phyloP scores from a whole-genome alignment of 1,140 invertebrate genomes.

The Cydia fagiglandana region DNA sequence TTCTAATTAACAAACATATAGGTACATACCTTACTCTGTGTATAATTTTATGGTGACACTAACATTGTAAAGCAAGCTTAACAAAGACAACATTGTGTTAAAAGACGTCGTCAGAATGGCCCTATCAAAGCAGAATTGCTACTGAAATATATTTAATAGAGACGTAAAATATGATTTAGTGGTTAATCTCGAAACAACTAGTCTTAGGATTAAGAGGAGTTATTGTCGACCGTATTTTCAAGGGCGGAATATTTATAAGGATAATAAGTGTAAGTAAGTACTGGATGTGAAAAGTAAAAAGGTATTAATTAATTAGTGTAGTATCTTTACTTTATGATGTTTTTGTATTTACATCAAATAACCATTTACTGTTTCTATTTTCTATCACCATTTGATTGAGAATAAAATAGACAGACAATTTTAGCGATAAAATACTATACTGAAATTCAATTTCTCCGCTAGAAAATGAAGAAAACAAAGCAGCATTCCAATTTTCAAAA shows the following conservation, averaged over 20 bases:
- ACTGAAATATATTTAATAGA: background rate
- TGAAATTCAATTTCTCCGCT: background rate
- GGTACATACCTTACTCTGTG: background rate
- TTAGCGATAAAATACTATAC: background rate
- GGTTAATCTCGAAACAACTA: slow-evolving; percentile 19
- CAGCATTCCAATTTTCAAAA: background rate
- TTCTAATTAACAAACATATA: background rate
- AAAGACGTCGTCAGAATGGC: background rate
- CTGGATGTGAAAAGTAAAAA: background rate
- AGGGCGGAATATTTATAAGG: slow-evolving; percentile 16
- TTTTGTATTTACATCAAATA: too few relatives aligned
- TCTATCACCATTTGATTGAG: too few relatives aligned
- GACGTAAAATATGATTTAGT: slow-evolving; percentile 15
- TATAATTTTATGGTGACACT: background rate
- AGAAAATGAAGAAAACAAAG: slow-evolving; percentile 10
- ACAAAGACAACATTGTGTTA: background rate
- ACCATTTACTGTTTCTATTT: too few relatives aligned
- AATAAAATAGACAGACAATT: background rate
- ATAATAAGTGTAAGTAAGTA: background rate
- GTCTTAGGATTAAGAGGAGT: background rate
- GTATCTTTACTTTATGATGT: too few relatives aligned
- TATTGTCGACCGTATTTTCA: slow-evolving; percentile 13
- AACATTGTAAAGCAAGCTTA: background rate
- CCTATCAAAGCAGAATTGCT: slow-evolving; percentile 19
- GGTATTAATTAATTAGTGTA: too few relatives aligned